Base-by-base conservation (phyloP, 2,888 invertebrate species). In the Urechis unicinctus region DNA sequence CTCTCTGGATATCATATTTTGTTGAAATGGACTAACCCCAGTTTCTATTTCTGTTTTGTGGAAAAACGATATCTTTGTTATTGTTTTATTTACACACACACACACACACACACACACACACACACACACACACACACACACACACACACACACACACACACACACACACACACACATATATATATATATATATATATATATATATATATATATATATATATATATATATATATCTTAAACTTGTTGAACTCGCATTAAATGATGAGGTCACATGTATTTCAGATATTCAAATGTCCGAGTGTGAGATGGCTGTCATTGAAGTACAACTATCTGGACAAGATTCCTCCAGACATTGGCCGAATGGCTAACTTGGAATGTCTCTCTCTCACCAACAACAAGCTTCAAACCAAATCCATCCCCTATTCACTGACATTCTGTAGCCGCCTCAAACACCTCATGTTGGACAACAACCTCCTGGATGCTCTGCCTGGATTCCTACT, bases 391-490 rank as follows among this genome's bases (percentile, higher is more conserved):
- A 78, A 79, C 63, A 81, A 81, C 64, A 72, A 75, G 56, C 72
- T 81, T 21, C 77, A 78, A 59, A 78, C 78, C 53, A 73, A 77
- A 46, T 78, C 80, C 9, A 70, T 81, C 45, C 81, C 81, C 1
- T 78, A 71, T 65, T 76, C 78, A 5, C 64, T 81, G 29, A 75
- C 73, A 2, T 80, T 80, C 66, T 80, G 80, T 61, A 63, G 51
- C 5, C 66, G 67, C 17, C 67, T 81, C 2, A 69, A 65, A 53
- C 76, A 76, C 13, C 65, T 80, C 2, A 70, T 77, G 46, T 65
- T 81, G 13, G 80, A 81, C 64, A 78, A 80, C 64, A 81, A 81
- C 63, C 70, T 78, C 21, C 67, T 81, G 28, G 80, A 80, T 65
- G 80, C 80, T 2, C 67, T 80, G 29, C 80, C 81, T 26, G 80